Evolutionary conservation across 2,888 invertebrate genomes (phyloP), one percentile per base, ranked within the genome.

Genomic region (Orthosia incerta): DNA sequence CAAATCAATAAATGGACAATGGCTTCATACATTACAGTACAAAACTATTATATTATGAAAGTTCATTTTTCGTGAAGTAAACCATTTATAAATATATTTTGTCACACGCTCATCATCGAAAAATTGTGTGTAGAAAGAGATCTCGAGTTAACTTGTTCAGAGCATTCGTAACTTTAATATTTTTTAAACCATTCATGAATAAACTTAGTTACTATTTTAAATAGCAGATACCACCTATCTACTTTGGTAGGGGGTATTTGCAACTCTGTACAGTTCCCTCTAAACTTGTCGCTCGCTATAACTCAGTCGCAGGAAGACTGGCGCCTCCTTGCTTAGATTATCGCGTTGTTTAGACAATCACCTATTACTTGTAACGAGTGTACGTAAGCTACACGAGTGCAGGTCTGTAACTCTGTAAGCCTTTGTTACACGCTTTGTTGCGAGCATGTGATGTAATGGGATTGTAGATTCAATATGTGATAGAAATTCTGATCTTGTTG

Each of bases 271-370:
- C 3, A 73, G 51, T 60, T 71, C 31, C 53, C 31, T 16, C 3
- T 26, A 55, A 67, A 72, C 46, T 26, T 85, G 74, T 85, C 82
- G 68, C 64, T 15, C 26, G 68, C 51, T 56, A 48, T 81, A 84
- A 79, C 55, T 75, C 70, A 60, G 70, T 31, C n/a, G n/a, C n/a
- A 80, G 84, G 85, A 84, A 80, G 67, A 60, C 76, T 81, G 82
- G 82, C 81, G 85, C 84, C 84, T 85, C 70, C 48, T 80, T 69
- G 76, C 67, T 67, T 69, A 79, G 81, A 85, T 88, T 85, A 86
- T 83, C 87, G 80, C 61, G 80, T 83, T 75, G 73, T 60, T 79
- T 75, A 74, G 79, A 85, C 80, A 82, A 84, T 82, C 70, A 64
- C 48, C 64, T 68, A 81, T 75, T 79, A 82, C 68, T 64, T 75